Base-by-base conservation (phyloP, 2,113 vertebrate genomes). In the Aleadryas rufinucha region DNA sequence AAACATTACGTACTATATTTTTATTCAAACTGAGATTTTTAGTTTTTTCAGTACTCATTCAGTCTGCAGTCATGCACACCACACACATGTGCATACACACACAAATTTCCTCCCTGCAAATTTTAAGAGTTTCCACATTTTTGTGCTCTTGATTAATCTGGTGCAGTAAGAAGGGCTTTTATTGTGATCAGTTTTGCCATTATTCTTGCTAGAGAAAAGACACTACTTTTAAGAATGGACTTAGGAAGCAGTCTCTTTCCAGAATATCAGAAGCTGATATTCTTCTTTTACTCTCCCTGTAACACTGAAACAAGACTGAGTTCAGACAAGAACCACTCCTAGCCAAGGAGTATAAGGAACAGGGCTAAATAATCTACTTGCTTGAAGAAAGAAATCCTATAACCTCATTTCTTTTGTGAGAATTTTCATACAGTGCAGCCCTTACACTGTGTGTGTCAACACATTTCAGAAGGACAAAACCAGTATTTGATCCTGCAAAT, bases 61-160 rank as follows among this genome's bases (percentile, higher is more conserved):
- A 60, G 10, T 27, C 45, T 47, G 39, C 39, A 79, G n/a, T 17
- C 35, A 2, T 0, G 0, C 11, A 5, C 14, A 33, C 7, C 8
- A 5, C 49, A 59, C 28, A 69, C 6, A 8, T 21, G 45, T 5
- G 8, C 27, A 60, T 2, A 13, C 4, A 44, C 23, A 53, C 2
- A 78, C 1, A 7, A 12, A 50, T 54, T 42, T 75, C 27, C 13
- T 70, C 71, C 37, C 19, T 68, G 20, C 17, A 63, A 39, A n/a
- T 45, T 52, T 68, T 35, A 30, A 50, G 49, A 54, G 19, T 28
- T 76, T 41, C 8, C 10, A 37, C 9, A 11, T n/a, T 81, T 77
- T 31, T 61, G 14, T 35, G 30, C 44, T 84, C 31, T 41, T 61
- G 3, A 39, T 90, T 30, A 33, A 23, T 60, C 31, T 56, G 23